Base-by-base conservation (phyloP, 2,888 invertebrate genomes). In the Brachylomia viminalis region DNA sequence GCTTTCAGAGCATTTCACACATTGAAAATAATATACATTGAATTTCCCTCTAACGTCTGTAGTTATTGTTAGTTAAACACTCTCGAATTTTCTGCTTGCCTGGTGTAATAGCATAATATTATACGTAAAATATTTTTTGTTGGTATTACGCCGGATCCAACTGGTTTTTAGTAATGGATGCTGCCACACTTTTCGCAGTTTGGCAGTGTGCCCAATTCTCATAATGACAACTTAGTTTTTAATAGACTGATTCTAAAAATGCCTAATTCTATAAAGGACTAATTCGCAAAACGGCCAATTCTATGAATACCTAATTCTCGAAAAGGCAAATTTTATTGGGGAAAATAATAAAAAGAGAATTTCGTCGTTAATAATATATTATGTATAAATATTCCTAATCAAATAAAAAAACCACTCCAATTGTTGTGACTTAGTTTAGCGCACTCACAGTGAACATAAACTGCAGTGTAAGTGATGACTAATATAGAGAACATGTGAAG, bases 21-120 rank as follows among this genome's bases (percentile, higher is more conserved):
- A 38, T 65, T 27, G 11, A 42, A 52, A 72, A 42, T 27, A 65
- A 72, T 52, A 17, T 23, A 42, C 30, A 45, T 27, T 54, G 17
- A 68, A 54, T 72, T 69, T 69, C 33, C 45, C 27, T 17, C 17
- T 8, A 72, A 54, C 52, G 10, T 45, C 30, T 11, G 30, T 23
- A 52, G 27, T n/a, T 45, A 54, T 56, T 45, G 72, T 56, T 65
- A 71, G 20, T 23, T 72, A 69, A 45, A 45, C n/a, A n/a, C 15
- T n/a, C 70, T 45, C 13, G 0, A 69, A 56, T n/a, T 45, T 56
- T 56, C 45, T 69, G 69, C 54, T 72, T 68, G 72, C 72, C 54
- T 72, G 54, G 72, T 68, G 2, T 56, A 42, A 20, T 42, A 15
- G 20, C n/a, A 45, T 61, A 47, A 27, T 56, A 6, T 70, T 70